These are phyloP conservation scores for Phortica magna DNA, from an alignment of 2,888 invertebrate species.

Conservation along the genomic window DNA sequence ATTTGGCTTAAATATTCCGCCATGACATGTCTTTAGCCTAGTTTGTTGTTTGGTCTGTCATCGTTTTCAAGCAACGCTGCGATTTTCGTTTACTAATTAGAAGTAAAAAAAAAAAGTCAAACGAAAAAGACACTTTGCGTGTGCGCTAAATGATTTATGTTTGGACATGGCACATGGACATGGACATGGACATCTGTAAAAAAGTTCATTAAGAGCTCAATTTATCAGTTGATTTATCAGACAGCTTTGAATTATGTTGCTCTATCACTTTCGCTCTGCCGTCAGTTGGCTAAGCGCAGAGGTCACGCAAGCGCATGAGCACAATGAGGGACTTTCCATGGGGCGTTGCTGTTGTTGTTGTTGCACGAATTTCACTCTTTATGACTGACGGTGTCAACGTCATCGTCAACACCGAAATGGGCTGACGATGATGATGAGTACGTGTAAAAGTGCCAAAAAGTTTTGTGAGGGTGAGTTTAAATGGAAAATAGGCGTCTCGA, in stretches of 20 bases:
- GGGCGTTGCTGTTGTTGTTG: no score
- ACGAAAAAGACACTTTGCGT: not conserved
- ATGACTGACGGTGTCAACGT: not conserved
- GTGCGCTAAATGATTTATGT: slow-evolving; percentile 2
- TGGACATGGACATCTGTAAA: not conserved
- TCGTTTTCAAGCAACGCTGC: not conserved
- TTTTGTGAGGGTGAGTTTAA: not conserved
- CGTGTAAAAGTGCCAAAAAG: slow-evolving; percentile 21
- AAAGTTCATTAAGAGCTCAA: not conserved
- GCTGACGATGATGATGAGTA: not conserved
- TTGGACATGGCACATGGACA: not conserved
- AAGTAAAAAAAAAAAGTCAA: not conserved
- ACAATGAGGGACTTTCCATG: no score
- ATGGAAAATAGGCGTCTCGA: not conserved
- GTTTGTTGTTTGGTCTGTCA: not conserved
- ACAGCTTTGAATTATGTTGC: not conserved
- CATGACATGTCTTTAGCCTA: not conserved
- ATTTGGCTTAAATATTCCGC: not conserved
- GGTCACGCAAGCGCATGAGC: not conserved
- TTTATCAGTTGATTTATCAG: not conserved
- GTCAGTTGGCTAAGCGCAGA: not conserved
- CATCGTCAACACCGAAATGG: not conserved
- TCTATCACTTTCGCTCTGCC: not conserved
- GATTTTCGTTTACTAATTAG: slow-evolving; percentile 11
- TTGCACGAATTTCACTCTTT: not conserved